Base-by-base conservation (phyloP, 2,113 vertebrate genomes). In the Myotis brandtii region DNA sequence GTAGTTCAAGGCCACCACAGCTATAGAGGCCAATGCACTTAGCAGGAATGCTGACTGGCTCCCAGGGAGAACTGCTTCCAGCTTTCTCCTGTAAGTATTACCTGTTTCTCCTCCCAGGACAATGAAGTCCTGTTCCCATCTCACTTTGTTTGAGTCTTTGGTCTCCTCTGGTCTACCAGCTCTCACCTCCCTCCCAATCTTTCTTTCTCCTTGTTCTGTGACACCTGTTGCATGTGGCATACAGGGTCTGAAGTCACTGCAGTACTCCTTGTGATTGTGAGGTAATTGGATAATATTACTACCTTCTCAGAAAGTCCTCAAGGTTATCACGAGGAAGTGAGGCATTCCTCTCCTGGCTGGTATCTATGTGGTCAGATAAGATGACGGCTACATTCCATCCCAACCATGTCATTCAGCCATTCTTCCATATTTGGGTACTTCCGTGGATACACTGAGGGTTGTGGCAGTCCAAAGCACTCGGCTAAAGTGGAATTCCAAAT, bases 401-500 rank as follows among this genome's bases (percentile, higher is more conserved):
- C 27, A 40, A 4, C 56, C 27, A 9, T 21, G 75, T 95, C 92
- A 92, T 46, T 86, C 52, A 37, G 34, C 34, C 54, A 43, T 52
- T 62, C 48, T 82, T 25, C 77, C 80, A n/a, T 7, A 72, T 66
- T 7, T 4, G 62, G 77, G n/a, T 37, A 69, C 16, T 17, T 84
- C 70, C 4, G 2, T 10, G 81, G 81, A 62, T 64, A 79, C 80
- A 23, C 16, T 9, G 37, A 94, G 54, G 30, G 62, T 77, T 23
- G 16, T 50, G 75, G 88, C 4, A 11, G 50, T 66, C n/a, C 67
- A 54, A 54, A 67, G 40, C 16, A 30, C 62, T 88, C 54, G 54
- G 85, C 77, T 97, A n/a, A 62, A 85, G 76, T 21, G 59, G 37
- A 87, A 86, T 95, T 95, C 80, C 92, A 73, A 21, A 50, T 32